Evolutionary conservation across 2,113 vertebrate genomes (phyloP).

Genomic region (Tragelaphus scriptus): DNA sequence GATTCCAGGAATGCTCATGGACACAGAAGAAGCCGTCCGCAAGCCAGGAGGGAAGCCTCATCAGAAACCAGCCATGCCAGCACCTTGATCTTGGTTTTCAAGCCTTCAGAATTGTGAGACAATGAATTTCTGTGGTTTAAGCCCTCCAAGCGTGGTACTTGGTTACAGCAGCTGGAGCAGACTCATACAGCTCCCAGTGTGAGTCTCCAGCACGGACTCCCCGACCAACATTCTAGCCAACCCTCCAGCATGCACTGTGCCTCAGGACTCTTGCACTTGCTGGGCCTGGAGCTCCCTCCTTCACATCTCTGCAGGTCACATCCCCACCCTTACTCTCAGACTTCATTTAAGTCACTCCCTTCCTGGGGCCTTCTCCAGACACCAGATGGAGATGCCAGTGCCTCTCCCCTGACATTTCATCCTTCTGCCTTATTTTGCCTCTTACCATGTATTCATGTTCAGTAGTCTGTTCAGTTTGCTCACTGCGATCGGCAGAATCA

Average conservation of each 20-base stretch:
- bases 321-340: not conserved
- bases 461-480: not conserved
- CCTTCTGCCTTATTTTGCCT: not conserved
- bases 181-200: not conserved
- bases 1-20: not conserved
- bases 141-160: rapidly evolving
- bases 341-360: too few species aligned
- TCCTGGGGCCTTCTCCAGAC: not conserved
- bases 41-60: not conserved
- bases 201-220: not conserved
- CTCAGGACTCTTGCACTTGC: not conserved
- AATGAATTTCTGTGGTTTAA: not conserved
- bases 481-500: rapidly evolving
- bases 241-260: not conserved
- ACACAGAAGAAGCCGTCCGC: rapidly evolving
- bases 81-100: not conserved
- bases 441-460: too few species aligned
- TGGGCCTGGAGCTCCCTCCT: not conserved
- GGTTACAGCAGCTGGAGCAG: not conserved
- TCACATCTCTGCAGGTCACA: too few species aligned
- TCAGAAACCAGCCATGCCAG: not conserved
- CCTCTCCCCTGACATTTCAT: not conserved
- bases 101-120: not conserved
- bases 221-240: not conserved
- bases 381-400: not conserved